Evolutionary conservation across 1,140 invertebrate species (phyloP).

Genomic region (Camponotus pennsylvanicus): DNA sequence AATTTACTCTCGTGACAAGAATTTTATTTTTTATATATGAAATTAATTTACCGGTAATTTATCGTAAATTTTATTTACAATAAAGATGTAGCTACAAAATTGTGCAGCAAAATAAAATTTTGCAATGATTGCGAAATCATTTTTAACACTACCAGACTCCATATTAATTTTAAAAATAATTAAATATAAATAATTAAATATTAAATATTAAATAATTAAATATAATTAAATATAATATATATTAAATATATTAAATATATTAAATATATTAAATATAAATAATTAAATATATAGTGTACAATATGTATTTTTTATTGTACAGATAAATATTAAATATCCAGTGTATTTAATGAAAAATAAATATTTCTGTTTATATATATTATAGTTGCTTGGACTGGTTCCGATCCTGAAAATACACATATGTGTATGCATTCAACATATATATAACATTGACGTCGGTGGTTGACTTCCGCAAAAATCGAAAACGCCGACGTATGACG

Average conservation of each 20-base stretch:
- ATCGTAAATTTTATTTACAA: neutral
- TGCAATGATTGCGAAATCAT: neutral
- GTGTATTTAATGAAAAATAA: too few relatives aligned
- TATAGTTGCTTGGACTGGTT: too few relatives aligned
- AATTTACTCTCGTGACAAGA: neutral
- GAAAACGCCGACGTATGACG: constrained; percentile 35
- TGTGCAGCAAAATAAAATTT: neutral
- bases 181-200: neutral
- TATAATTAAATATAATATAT: too few relatives aligned
- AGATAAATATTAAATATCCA: too few relatives aligned
- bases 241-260: too few relatives aligned
- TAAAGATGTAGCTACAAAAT: neutral
- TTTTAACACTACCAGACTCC: neutral
- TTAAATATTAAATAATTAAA: neutral
- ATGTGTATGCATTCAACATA: neutral
- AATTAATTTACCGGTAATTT: too few relatives aligned
- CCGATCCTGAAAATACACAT: neutral
- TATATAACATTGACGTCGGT: neutral
- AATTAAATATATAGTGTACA: too few relatives aligned
- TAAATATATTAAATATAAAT: too few relatives aligned
- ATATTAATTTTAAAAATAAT: neutral
- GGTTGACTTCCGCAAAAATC: constrained; percentile 73
- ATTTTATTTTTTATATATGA: neutral
- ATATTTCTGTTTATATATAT: too few relatives aligned
- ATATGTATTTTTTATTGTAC: too few relatives aligned